These are phyloP conservation scores for Poeciliopsis gracilis DNA, from an alignment of 2,797 vertebrate genomes.

Conservation along the genomic window DNA sequence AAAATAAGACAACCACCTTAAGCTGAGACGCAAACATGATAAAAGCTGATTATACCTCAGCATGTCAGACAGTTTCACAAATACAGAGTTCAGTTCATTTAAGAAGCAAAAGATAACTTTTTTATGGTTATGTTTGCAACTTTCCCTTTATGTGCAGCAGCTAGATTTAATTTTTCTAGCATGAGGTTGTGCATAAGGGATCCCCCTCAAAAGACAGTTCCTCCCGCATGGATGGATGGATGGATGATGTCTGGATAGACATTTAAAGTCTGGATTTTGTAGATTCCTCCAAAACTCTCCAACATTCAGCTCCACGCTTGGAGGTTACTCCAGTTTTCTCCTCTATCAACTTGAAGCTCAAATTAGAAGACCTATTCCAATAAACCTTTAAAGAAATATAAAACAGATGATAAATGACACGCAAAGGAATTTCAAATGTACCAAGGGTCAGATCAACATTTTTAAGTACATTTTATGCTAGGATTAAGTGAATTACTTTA, in stretches of 20 bases:
- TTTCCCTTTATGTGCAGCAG: background rate
- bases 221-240: no score
- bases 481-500: background rate
- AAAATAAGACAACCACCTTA: background rate
- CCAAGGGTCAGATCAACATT: background rate
- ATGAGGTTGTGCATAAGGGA: background rate
- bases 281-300: background rate
- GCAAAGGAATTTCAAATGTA: background rate
- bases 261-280: background rate
- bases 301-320: background rate
- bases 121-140: background rate
- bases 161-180: background rate
- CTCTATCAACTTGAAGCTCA: background rate
- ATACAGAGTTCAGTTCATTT: background rate
- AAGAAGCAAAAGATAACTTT: background rate
- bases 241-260: background rate
- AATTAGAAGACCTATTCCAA: background rate
- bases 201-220: background rate
- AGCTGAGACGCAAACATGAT: background rate
- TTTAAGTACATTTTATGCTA: background rate
- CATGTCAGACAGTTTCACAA: background rate
- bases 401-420: background rate
- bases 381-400: background rate
- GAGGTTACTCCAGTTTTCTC: background rate
- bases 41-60: background rate